Base-by-base conservation (phyloP, 2,888 invertebrate species). In the Patella ulyssiponensis region DNA sequence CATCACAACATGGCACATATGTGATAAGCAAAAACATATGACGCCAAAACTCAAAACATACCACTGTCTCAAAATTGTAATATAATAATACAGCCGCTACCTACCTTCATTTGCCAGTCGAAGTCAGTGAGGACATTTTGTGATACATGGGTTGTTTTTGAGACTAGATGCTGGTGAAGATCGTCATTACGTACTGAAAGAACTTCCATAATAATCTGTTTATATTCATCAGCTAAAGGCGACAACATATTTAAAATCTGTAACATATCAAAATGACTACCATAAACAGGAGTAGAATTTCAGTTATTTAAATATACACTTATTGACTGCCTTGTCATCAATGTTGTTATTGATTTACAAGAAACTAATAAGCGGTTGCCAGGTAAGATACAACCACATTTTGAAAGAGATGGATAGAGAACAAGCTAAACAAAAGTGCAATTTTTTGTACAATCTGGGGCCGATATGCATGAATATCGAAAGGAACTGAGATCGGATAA, bases 31-130 rank as follows among this genome's bases (percentile, higher is more conserved):
- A 54, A 15, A 53, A 27, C 20, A 64, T 71, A 23, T 56, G 33
- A 23, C 3, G 56, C 11, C 7, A 44, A 69, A 54, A 44, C 78
- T 20, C 20, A n/a, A 12, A 9, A 52, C 53, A 33, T 17, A 52
- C n/a, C 52, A 58, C 17, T 69, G 12, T 73, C 51, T n/a, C 15
- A 72, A 69, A n/a, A 33, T 27, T 89, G 97, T 97, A 69, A 97
- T 97, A 58, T 97, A 97, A 93, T 4, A 33, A 33, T 44, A 44
- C 44, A 44, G 1, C 44, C 96, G 96, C 4, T 11, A 64, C 77
- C 77, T 79, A 89, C 90, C 85, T 90, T 90, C 15, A 90, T 78
- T 79, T 90, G 87, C 91, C 91, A 91, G 79, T 90, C 90, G 85
- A 91, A 91, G 81, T 90, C 90, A 33, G 79, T 79, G 20, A 91